Base-by-base conservation (phyloP, 23 tunicate species). In the Ascidia mentula region DNA sequence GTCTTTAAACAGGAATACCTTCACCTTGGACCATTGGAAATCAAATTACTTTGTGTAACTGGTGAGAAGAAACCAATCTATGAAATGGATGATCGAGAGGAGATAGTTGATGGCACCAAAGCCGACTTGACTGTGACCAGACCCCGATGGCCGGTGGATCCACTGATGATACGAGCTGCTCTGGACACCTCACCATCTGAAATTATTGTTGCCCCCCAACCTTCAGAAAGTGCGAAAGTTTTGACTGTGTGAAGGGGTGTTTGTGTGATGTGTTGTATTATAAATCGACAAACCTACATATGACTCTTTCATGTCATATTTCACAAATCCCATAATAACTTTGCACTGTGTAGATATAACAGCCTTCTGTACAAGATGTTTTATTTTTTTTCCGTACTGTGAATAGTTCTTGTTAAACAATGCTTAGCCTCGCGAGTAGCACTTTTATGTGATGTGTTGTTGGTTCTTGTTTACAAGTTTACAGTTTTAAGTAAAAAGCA, bases 21-120 rank as follows among this genome's bases (percentile, higher is more conserved):
- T 1, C 97, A 92, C 42, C 86, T 92, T 24, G 97, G 97, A 31
- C 91, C 97, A 0, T 73, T 92, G 34, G 97, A 92, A 46, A 65
- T 92, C 30, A 92, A 92, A 69, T 45, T 92, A 22, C 86, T 92
- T 24, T 87, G 92, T 75, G 91, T 87, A 0, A 40, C 73, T n/a
- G 97, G 97, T 3, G 86, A 87, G 42, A 65, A 33, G 77, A 92
- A 92, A 75, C 91, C 88, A n/a, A 82, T 92, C 17, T 79, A 92
- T 61, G 59, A 73, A 13, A 86, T 92, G 73, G 91, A 92, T 40
- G 85, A 87, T 32, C 73, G 84, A 24, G 85, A 80, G 31, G 83
- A 91, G 60, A 85, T 91, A 3, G 89, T 86, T 4, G 90, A 85
- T 78, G 97, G 97, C 31, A 73, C 90, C 8, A 74, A 79, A 37